Evolutionary conservation across 2,797 vertebrate species (phyloP).

Genomic region (Poecilia gillii): DNA sequence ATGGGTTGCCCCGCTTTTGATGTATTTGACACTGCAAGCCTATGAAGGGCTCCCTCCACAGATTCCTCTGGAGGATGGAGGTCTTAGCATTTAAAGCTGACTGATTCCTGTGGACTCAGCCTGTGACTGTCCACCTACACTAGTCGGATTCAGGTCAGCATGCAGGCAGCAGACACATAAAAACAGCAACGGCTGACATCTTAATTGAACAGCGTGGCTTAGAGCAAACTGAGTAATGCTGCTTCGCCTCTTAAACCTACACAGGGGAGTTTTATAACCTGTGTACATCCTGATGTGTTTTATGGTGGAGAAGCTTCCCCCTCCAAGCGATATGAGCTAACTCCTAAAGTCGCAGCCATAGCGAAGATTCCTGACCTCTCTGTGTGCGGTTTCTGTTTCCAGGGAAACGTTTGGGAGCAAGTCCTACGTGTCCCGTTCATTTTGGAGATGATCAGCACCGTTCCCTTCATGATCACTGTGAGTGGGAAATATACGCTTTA

Average conservation of each 20-base stretch:
- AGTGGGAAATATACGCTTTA: conserved; percentile 64
- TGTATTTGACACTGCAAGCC: conserved; percentile 67
- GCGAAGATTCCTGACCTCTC: conserved; percentile 62
- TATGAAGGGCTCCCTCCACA: conserved; percentile 64
- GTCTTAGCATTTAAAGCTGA: conserved; percentile 72
- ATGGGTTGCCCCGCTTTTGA: conserved; percentile 64
- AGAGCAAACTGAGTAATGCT: conserved; percentile 31
- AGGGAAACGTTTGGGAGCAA: conserved; percentile 90
- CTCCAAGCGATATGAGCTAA: conserved; percentile 47
- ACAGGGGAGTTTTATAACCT: conserved; percentile 36
- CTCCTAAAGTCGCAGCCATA: conserved; percentile 57
- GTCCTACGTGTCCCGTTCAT: conserved; percentile 86
- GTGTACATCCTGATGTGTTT: conserved; percentile 22
- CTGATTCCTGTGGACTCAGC: conserved; percentile 72
- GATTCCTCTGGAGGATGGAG: conserved; percentile 59
- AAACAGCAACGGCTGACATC: conserved; percentile 54
- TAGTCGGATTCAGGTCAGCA: conserved; percentile 53
- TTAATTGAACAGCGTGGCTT: conserved; percentile 54
- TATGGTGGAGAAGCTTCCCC: conserved; percentile 20
- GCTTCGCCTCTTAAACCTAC: conserved; percentile 25
- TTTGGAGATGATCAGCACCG: conserved; percentile 87
- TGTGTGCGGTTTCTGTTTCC: conserved; percentile 72
- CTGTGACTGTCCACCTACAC: conserved; percentile 69
- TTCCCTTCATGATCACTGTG: conserved; percentile 88
- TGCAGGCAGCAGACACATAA: conserved; percentile 56